Conservation (phyloP, 1,140 invertebrate species). For the Gryon sp. region DNA sequence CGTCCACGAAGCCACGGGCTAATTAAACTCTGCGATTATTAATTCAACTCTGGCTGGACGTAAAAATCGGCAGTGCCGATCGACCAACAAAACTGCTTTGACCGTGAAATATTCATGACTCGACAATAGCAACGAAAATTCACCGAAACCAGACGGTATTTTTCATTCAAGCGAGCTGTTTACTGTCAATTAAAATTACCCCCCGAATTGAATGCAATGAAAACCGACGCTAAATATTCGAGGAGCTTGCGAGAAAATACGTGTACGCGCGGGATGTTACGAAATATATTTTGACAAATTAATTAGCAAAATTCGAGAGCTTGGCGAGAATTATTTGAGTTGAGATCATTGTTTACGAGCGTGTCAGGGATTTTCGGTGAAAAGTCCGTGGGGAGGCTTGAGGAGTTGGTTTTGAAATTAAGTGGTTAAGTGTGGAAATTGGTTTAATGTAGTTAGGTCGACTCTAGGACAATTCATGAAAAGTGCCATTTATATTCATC, state of each 20-base stretch:
- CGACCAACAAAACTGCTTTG: conserved; percentile 27
- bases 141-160: conserved; percentile 47
- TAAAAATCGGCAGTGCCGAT: conserved; percentile 33
- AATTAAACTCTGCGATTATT: conserved; percentile 37
- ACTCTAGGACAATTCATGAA: not conserved
- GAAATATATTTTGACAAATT: conserved; percentile 56
- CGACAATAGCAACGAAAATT: conserved; percentile 17
- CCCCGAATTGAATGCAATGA: conserved; percentile 22
- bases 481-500: not conserved
- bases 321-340: conserved; percentile 27
- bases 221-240: conserved; percentile 30
- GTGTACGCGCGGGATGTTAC: conserved; percentile 42
- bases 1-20: conserved; percentile 5
- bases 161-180: conserved; percentile 36
- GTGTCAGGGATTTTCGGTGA: conserved; percentile 20
- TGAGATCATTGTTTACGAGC: conserved; percentile 23
- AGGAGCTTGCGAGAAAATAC: conserved; percentile 45
- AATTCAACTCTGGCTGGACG: conserved; percentile 10
- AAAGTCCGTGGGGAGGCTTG: not conserved
- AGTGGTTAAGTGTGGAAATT: conserved; percentile 4
- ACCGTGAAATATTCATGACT: conserved; percentile 50
- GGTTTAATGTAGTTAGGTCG: not conserved
- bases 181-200: conserved; percentile 57
- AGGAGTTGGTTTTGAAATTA: conserved; percentile 4
- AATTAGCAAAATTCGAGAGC: conserved; percentile 35